Evolutionary conservation across 1,140 invertebrate species (phyloP), one percentile per base, ranked within the genome.

Genomic region (Drosophila paulistorum): DNA sequence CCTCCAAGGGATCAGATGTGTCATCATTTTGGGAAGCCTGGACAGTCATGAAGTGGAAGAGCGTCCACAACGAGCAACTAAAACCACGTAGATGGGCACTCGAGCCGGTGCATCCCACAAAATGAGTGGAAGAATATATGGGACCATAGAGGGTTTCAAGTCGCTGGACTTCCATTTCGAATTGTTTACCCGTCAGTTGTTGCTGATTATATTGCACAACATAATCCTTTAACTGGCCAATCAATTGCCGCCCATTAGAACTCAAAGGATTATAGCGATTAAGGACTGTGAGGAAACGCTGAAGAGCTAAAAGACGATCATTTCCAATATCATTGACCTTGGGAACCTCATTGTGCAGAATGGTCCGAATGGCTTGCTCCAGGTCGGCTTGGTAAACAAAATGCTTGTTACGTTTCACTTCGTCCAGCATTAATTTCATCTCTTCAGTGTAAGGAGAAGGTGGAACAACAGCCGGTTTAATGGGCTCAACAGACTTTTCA

Each of bases 1-100:
- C 95, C 82, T 95, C 94, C 14, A 93, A 91, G 0, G 95, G 94
- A 66, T 95, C 93, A 51, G 93, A 90, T 4, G 75, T 81, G 1
- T 93, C 87, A 39, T 93, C 89, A 26, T 92, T 91, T 3, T 92
- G 73, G 1, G 95, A 94, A 57, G 96, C 95, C 90, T 96, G 96
- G 0, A 99, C 96, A 9, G 97, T 98, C 23, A 99, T 92, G 51
- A 96, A 97, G 91, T 99, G 99, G 92, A 99, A 99, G 67, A 98
- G 93, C 39, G 95, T 96, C 99, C 99, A 99, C 13, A 99, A 92
- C 0, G 97, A 96, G 93, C 99, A 99, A 0, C 98, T 97, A 91
- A 98, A 99, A n/a, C 98, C 98, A 57, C 98, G 94, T 58, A 93
- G 94, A 39, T 94, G 93, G 1, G 95, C 92, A 51, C 93, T 92